Evolutionary conservation across 2,797 vertebrate genomes (phyloP).

Genomic region (Synanceia verrucosa): DNA sequence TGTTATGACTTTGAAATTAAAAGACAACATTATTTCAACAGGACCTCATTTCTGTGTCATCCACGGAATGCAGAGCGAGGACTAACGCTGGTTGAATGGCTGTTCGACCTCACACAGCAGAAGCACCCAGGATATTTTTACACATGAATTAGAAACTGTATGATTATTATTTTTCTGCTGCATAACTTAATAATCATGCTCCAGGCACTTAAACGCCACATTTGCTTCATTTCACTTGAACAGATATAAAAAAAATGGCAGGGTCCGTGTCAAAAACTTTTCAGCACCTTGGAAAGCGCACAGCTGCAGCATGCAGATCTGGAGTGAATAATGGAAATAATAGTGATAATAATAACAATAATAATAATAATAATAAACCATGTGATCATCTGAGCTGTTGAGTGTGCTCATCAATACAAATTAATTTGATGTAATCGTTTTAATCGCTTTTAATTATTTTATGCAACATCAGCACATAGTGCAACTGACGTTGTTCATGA

Average conservation of each 20-base stretch:
- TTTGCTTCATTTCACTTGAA: constrained; percentile 18
- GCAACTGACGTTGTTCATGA: constrained; percentile 48
- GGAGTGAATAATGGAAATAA: constrained; percentile 35
- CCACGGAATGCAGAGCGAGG: constrained; percentile 20
- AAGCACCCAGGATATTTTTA: constrained; percentile 45
- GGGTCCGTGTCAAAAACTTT: constrained; percentile 54
- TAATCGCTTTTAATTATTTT: constrained; percentile 72
- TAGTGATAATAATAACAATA: constrained; percentile 30
- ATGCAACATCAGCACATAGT: constrained; percentile 72
- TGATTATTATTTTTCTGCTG: constrained; percentile 37
- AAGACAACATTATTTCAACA: constrained; percentile 57
- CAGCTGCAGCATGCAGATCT: constrained; percentile 20
- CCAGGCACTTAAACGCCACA: constrained; percentile 15
- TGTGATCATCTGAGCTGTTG: constrained; percentile 42
- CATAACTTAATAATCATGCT: constrained; percentile 9
- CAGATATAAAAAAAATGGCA: constrained; percentile 24
- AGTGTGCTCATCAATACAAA: constrained; percentile 70
- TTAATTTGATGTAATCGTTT: constrained; percentile 73
- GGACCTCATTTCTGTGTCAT: constrained; percentile 60
- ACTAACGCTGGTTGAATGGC: constrained; percentile 27
- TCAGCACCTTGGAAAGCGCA: constrained; percentile 60
- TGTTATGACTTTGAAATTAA: constrained; percentile 58
- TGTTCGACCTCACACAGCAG: constrained; percentile 31
- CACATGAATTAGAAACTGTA: constrained; percentile 39
- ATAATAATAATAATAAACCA: constrained; percentile 1